A percentile compares a stretch with the other conserved stretches of the same genome.
phyloP scores from a whole-genome alignment of 2,797 vertebrate genomes.

The Dendrocincla tyrannina region DNA sequence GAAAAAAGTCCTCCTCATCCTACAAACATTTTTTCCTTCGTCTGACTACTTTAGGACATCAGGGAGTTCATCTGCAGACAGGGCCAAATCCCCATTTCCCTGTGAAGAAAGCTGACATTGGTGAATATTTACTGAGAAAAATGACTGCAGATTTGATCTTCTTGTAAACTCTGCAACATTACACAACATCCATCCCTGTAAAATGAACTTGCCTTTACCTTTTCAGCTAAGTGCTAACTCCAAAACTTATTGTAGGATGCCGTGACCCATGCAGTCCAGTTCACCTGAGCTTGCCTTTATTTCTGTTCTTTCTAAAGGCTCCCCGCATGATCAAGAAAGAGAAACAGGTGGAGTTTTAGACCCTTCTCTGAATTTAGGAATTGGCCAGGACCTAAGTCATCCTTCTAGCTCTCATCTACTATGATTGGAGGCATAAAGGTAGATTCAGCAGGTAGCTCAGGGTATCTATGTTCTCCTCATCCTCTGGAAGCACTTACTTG shows the following conservation, averaged over 20 bases:
- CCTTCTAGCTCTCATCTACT: neutral
- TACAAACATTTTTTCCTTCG: neutral
- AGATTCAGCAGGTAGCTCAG: neutral
- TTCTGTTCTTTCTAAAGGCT: neutral
- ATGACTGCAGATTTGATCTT: neutral
- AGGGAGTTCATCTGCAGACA: neutral
- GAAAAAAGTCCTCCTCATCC: neutral
- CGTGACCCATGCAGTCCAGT: neutral
- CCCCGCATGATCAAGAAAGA: neutral
- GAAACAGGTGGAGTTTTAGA: neutral
- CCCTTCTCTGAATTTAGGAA: neutral
- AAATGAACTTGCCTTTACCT: neutral
- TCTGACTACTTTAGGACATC: neutral
- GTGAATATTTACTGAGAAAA: neutral
- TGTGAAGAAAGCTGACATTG: neutral
- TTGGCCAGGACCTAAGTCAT: neutral
- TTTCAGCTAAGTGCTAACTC: neutral
- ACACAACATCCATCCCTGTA: neutral
- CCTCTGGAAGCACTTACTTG: neutral
- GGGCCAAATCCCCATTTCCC: neutral
- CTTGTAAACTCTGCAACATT: neutral
- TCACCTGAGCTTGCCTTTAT: neutral
- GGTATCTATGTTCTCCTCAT: neutral
- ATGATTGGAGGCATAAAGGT: neutral
- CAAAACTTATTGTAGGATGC: neutral